Percentiles rank a stretch among this genome's conserved stretches.
These are phyloP conservation scores for Digitonthophagus gazella DNA, from an alignment of 2,888 invertebrate genomes.

Conservation along the genomic window DNA sequence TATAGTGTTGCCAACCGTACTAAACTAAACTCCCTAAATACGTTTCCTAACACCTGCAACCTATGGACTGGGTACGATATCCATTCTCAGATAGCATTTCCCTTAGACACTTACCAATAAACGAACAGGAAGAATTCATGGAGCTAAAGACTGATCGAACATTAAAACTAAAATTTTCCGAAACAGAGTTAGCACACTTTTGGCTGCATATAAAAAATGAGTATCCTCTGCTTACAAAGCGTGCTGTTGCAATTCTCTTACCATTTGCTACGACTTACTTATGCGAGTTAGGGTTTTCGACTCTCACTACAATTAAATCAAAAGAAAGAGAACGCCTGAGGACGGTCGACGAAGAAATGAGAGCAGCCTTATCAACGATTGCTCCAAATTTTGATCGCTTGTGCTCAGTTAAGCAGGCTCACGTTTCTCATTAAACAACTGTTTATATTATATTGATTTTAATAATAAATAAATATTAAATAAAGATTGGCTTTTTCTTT, in stretches of 20 bases:
- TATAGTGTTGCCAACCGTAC: too few species aligned
- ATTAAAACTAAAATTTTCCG: too few species aligned
- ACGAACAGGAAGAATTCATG: too few species aligned
- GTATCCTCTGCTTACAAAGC: constrained; percentile 23
- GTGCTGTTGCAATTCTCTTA: too few species aligned
- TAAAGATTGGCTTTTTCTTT: neutral
- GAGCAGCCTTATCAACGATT: neutral
- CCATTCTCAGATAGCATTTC: constrained; percentile 25
- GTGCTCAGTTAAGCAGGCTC: neutral
- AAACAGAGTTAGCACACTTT: constrained; percentile 23
- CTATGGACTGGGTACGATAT: constrained; percentile 25
- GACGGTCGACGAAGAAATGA: neutral
- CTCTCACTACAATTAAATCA: neutral
- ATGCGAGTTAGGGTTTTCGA: too few species aligned
- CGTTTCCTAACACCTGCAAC: too few species aligned
- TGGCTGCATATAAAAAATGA: constrained; percentile 22
- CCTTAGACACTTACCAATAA: constrained; percentile 21
- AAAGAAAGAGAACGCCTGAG: neutral
- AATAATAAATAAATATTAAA: neutral
- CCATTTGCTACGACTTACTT: too few species aligned
- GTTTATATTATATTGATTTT: neutral
- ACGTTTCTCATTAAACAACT: neutral
- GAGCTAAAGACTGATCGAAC: constrained; percentile 24
- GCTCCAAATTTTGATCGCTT: too few species aligned
- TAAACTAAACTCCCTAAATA: too few species aligned